Evolutionary conservation across 1,140 invertebrate genomes (phyloP).

Genomic region (Neodiprion pinetum): DNA sequence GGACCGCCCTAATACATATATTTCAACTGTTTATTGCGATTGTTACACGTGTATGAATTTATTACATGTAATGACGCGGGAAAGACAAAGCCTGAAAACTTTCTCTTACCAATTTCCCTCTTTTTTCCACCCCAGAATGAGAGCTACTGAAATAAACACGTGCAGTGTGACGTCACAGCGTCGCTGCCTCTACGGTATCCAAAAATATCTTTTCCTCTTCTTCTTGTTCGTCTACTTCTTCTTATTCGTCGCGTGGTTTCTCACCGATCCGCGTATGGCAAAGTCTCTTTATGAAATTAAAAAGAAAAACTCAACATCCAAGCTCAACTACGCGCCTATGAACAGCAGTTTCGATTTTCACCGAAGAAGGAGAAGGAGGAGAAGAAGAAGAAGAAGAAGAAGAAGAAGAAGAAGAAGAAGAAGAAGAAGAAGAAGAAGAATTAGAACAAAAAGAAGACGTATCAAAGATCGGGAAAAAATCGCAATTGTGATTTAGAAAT

Average conservation of each 20-base stretch:
- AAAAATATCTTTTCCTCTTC: conserved; percentile 37
- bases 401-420: conserved; percentile 1
- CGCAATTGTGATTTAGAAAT: no score
- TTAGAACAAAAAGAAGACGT: neutral
- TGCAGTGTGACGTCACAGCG: conserved; percentile 43
- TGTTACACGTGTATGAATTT: no score
- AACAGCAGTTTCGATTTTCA: no score
- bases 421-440: conserved; percentile 2
- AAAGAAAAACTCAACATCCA: no score
- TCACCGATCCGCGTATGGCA: neutral
- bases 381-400: neutral
- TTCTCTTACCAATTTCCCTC: neutral
- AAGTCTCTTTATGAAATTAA: conserved; percentile 9
- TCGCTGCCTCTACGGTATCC: conserved; percentile 24
- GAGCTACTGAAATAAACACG: conserved; percentile 46
- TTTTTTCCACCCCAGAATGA: neutral
- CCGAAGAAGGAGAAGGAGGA: no score
- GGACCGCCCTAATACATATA: neutral
- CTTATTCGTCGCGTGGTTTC: conserved; percentile 18
- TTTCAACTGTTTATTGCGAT: no score
- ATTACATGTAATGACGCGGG: neutral
- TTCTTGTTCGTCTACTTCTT: no score
- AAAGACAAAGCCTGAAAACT: neutral
- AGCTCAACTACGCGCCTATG: no score
- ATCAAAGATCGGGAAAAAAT: neutral